These are phyloP conservation scores for Plagodis dolabraria DNA, from an alignment of 2,888 invertebrate species.

Conservation along the genomic window DNA sequence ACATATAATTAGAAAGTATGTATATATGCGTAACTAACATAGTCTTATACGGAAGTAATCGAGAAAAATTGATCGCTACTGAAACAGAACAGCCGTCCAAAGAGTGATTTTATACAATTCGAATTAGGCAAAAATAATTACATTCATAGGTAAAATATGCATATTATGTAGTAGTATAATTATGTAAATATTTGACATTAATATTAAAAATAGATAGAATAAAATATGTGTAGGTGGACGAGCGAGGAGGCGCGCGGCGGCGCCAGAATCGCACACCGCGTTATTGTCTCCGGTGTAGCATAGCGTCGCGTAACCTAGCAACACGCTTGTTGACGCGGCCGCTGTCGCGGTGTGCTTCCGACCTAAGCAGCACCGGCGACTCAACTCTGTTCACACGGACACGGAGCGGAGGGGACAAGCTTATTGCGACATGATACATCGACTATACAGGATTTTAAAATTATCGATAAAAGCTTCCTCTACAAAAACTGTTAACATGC, in stretches of 20 bases:
- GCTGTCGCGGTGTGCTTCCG: slow-evolving; percentile 32
- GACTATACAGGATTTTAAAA: slow-evolving; percentile 42
- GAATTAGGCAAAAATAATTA: slow-evolving; percentile 84
- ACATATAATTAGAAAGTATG: slow-evolving; percentile 83
- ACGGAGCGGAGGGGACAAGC: slow-evolving; percentile 45
- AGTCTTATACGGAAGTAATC: slow-evolving; percentile 83
- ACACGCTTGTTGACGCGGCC: slow-evolving; percentile 13
- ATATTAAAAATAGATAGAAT: slow-evolving; percentile 84
- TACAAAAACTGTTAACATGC: slow-evolving; percentile 58
- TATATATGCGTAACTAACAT: slow-evolving; percentile 83
- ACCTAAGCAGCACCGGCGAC: slow-evolving; percentile 41
- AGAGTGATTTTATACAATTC: slow-evolving; percentile 84
- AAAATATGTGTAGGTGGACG: slow-evolving; percentile 83
- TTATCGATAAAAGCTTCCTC: slow-evolving; percentile 56
- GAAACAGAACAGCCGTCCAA: slow-evolving; percentile 78
- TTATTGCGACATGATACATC: slow-evolving; percentile 50
- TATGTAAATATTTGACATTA: slow-evolving; percentile 84
- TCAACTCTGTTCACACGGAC: slow-evolving; percentile 39
- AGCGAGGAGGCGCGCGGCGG: slow-evolving; percentile 74
- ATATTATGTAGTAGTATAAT: slow-evolving; percentile 80
- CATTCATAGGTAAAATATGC: slow-evolving; percentile 83
- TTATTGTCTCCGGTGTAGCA: slow-evolving; percentile 31
- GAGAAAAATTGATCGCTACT: slow-evolving; percentile 76
- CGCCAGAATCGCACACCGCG: slow-evolving; percentile 48
- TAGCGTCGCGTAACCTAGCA: slow-evolving; percentile 39